Evolutionary conservation across 1,140 invertebrate species (phyloP).

Genomic region (Schmidtea mediterranea): DNA sequence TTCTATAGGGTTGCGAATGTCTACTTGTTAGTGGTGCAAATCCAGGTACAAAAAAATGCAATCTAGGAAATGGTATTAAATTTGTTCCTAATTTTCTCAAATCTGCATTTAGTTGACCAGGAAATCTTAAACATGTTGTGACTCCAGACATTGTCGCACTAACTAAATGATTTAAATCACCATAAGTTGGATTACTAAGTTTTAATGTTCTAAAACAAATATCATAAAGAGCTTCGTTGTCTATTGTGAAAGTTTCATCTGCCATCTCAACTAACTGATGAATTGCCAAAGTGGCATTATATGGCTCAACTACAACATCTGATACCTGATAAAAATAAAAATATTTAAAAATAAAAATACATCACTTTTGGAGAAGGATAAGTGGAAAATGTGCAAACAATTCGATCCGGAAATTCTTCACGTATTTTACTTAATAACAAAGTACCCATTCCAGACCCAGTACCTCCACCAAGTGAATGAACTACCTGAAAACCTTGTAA

Average conservation of each 20-base stretch:
- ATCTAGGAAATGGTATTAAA: slow-evolving; percentile 74
- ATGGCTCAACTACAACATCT: slow-evolving; percentile 47
- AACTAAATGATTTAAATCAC: slow-evolving; percentile 27
- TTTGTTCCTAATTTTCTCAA: slow-evolving; percentile 75
- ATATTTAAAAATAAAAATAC: not conserved
- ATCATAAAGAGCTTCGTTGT: slow-evolving; percentile 52
- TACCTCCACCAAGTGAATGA: slow-evolving; percentile 30
- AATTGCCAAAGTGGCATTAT: slow-evolving; percentile 43
- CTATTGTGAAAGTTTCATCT: slow-evolving; percentile 49
- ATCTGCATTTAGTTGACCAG: slow-evolving; percentile 46
- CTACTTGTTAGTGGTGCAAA: slow-evolving; percentile 41
- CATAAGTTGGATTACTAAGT: slow-evolving; percentile 44
- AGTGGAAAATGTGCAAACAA: slow-evolving; percentile 57
- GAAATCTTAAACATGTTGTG: slow-evolving; percentile 37
- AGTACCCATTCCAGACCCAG: slow-evolving; percentile 13
- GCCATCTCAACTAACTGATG: slow-evolving; percentile 45
- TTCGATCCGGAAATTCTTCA: slow-evolving; percentile 43
- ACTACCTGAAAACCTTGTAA: slow-evolving; percentile 29
- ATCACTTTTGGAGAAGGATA: slow-evolving; percentile 19
- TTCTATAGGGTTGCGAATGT: slow-evolving; percentile 30
- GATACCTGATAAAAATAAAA: slow-evolving; percentile 26
- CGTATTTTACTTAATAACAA: slow-evolving; percentile 20
- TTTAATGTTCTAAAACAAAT: slow-evolving; percentile 49
- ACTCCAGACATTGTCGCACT: slow-evolving; percentile 54
- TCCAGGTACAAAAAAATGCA: slow-evolving; percentile 76